Evolutionary conservation across 2,113 vertebrate species (phyloP).

Genomic region (Pomatorhinus ruficollis): DNA sequence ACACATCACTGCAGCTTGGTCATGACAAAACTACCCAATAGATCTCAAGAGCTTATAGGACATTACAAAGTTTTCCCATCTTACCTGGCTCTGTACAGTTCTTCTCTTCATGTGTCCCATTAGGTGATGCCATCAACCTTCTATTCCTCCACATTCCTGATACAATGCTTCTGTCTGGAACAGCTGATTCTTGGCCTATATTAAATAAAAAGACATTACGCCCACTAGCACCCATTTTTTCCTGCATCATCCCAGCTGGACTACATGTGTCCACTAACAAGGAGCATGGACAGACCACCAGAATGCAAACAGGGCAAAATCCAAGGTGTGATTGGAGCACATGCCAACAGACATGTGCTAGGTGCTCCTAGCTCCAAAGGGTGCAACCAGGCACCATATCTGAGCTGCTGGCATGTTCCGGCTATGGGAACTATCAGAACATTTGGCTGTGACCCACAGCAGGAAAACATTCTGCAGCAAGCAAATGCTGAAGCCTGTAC

Average conservation of each 20-base stretch:
- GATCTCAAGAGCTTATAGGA: not conserved
- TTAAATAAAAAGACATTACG: conserved; percentile 16
- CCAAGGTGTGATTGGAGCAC: not conserved
- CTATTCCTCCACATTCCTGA: conserved; percentile 84
- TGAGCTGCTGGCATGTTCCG: not conserved
- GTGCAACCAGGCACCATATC: not conserved
- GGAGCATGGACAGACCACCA: not conserved
- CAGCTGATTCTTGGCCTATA: conserved; percentile 80
- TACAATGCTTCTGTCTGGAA: conserved; percentile 55
- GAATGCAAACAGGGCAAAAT: not conserved
- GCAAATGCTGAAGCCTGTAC: conserved; percentile 1
- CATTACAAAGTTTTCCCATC: not conserved
- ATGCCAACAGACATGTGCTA: rapidly evolving
- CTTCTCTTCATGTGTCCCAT: conserved; percentile 77
- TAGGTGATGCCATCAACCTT: conserved; percentile 85
- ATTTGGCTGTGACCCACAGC: not conserved
- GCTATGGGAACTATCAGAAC: not conserved
- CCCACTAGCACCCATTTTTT: not conserved
- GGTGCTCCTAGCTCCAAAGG: not conserved
- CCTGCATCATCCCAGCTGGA: not conserved
- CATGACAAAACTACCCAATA: not conserved
- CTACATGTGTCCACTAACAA: rapidly evolving
- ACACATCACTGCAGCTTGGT: not conserved
- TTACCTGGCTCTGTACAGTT: conserved; percentile 95
- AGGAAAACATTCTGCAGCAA: not conserved